Base-by-base conservation (phyloP, 2,888 invertebrate genomes). In the Thera obeliscata region DNA sequence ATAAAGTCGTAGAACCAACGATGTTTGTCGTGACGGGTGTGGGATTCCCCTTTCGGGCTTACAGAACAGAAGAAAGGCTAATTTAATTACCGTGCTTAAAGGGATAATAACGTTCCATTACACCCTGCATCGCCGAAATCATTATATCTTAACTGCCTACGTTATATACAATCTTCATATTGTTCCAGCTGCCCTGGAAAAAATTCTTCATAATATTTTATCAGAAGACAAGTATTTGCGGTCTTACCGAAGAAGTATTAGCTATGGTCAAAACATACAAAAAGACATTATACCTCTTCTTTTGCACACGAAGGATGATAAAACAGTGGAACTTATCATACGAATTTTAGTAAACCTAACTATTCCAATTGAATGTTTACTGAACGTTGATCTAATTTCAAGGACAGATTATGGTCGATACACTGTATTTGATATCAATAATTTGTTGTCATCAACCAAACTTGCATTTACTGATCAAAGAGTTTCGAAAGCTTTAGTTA, bases 281-380 rank as follows among this genome's bases (percentile, higher is more conserved):
- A 96, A 95, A 80, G 96, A 96, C 85, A 86, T 97, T 8, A 94
- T 97, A 72, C 96, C 97, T 2, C 87, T 97, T n/a, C 86, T 97
- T 59, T 93, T 96, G 58, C 91, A 95, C 80, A 93, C 95, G 2
- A 96, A 95, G 81, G 95, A 96, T 74, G 93, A 95, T 62, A 94
- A 94, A 76, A 95, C 96, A 4, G 88, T 96, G 52, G 95, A 96
- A 81, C 90, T 95, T 46, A 91, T 95, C 50, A 94, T 96, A 65
- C 95, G 95, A 80, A 95, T 97, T 74, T 88, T 97, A 76, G 95
- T 96, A 1, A 96, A 96, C 83, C 89, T 97, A 64, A 96, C 96
- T 0, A 95, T 96, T 65, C 97, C 97, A 0, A 95, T 96, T 35
- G 97, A 97, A 83, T 96, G 96, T 84, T 89, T 97, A 48, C 89